Conservation (phyloP, 30 jellyfish, hydroid and myxozoan genomes). For the Aurelia coerulea region DNA sequence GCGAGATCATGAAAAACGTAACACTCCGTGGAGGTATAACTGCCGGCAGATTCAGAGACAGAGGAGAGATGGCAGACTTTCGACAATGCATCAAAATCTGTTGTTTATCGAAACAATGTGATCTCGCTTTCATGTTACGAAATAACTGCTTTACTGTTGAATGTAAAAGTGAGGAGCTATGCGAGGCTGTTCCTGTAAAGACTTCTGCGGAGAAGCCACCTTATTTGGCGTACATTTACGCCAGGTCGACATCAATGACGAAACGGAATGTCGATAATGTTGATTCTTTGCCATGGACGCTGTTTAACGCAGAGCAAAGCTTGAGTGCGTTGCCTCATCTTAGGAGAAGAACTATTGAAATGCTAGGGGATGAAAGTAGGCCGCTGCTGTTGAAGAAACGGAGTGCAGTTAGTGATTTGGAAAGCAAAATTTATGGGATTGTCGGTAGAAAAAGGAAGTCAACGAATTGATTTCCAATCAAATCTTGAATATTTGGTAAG, state of each 20-base stretch:
- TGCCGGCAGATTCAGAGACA: slow-evolving; percentile 87
- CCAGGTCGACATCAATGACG: slow-evolving; percentile 53
- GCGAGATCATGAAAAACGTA: slow-evolving; percentile 78
- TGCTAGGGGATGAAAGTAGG: not conserved
- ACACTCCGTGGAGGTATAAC: slow-evolving; percentile 88
- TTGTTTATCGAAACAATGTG: slow-evolving; percentile 81
- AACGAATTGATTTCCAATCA: no score
- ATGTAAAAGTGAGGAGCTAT: slow-evolving; percentile 71
- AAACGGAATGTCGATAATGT: slow-evolving; percentile 32
- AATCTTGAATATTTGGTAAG: no score
- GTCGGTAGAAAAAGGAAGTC: no score
- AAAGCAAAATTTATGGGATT: no score
- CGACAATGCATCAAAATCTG: slow-evolving; percentile 85
- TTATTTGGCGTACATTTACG: slow-evolving; percentile 83
- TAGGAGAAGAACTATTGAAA: slow-evolving; percentile 14
- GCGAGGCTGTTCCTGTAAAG: slow-evolving; percentile 95
- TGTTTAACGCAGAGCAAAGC: not conserved
- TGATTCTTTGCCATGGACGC: not conserved
- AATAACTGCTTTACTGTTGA: slow-evolving; percentile 91
- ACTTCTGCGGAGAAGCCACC: slow-evolving; percentile 69
- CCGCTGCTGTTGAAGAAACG: slow-evolving; percentile 21
- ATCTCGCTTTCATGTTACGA: slow-evolving; percentile 91
- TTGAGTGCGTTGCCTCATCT: not conserved
- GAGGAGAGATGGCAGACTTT: slow-evolving; percentile 87
- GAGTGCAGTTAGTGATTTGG: slow-evolving; percentile 2